Conservation (phyloP, 2,113 vertebrate genomes). For the Aphelocoma coerulescens region DNA sequence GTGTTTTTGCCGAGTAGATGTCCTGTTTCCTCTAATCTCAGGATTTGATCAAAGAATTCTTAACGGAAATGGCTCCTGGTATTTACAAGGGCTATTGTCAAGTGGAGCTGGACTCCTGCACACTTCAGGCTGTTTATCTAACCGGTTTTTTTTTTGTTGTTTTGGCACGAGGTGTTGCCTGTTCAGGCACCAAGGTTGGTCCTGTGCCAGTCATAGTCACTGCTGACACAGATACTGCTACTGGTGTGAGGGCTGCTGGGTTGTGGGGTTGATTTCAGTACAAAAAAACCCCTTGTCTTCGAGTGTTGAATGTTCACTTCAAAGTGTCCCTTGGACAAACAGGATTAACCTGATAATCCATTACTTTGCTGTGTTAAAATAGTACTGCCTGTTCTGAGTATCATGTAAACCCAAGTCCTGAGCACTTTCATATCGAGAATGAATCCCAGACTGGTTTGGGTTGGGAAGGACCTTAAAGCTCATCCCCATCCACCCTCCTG, state of each 20-base stretch:
- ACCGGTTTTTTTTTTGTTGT: not conserved
- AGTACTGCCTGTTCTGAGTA: not conserved
- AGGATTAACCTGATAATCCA: not conserved
- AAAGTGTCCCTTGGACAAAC: not conserved
- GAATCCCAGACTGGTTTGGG: not conserved
- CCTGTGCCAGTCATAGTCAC: not conserved
- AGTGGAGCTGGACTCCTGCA: not conserved
- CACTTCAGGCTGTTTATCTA: not conserved
- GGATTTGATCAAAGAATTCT: not conserved
- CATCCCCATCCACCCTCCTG: not conserved
- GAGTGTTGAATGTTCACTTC: slow-evolving; percentile 49
- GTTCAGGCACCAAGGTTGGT: not conserved
- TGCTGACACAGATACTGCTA: not conserved
- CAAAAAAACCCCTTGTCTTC: not conserved
- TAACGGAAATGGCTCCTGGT: not conserved
- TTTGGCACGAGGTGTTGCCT: not conserved
- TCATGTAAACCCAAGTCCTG: not conserved
- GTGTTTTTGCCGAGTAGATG: not conserved
- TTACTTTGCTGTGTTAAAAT: not conserved
- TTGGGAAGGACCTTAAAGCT: not conserved
- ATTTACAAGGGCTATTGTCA: not conserved
- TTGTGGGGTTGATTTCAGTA: not conserved
- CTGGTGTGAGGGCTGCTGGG: not conserved
- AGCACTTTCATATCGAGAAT: fast-evolving
- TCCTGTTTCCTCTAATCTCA: not conserved